A percentile compares a stretch with the other conserved stretches of the same genome.
These are phyloP conservation scores for Xenus cinereus DNA, from an alignment of 2,113 vertebrate species.

Conservation along the genomic window DNA sequence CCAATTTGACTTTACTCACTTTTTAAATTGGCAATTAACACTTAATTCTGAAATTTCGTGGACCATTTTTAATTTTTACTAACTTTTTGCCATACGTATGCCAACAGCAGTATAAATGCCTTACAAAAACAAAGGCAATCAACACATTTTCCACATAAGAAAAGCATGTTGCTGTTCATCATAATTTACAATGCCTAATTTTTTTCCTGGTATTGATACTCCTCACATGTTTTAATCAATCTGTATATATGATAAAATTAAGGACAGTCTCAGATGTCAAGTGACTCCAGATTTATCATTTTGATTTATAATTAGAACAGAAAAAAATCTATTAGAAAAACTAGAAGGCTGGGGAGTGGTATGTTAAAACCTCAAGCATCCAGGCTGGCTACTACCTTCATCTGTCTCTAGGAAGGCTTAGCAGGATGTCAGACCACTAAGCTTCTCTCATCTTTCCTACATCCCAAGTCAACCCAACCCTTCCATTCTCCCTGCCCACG, in stretches of 20 bases:
- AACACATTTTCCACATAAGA: not conserved
- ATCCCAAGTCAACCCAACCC: not conserved
- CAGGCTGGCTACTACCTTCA: not conserved
- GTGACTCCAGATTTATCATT: not conserved
- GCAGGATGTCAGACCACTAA: not conserved
- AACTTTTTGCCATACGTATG: not conserved
- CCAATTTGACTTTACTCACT: not conserved
- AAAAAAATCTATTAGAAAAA: not conserved
- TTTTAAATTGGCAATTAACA: not conserved
- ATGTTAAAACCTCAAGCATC: not conserved
- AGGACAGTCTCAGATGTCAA: not conserved
- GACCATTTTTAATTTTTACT: not conserved
- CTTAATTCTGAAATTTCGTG: not conserved
- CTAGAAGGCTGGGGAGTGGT: not conserved
- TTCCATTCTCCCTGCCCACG: not conserved
- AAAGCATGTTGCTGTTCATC: not conserved
- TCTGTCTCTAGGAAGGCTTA: not conserved
- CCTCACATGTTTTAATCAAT: not conserved
- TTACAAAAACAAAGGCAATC: not conserved
- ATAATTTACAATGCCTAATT: not conserved
- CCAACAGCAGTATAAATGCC: not conserved
- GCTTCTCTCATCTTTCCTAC: not conserved
- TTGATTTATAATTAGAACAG: not conserved
- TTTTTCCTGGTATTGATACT: not conserved
- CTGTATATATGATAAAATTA: not conserved